These are phyloP conservation scores for Tribolium madens DNA, from an alignment of 1,140 invertebrate genomes.

Conservation along the genomic window DNA sequence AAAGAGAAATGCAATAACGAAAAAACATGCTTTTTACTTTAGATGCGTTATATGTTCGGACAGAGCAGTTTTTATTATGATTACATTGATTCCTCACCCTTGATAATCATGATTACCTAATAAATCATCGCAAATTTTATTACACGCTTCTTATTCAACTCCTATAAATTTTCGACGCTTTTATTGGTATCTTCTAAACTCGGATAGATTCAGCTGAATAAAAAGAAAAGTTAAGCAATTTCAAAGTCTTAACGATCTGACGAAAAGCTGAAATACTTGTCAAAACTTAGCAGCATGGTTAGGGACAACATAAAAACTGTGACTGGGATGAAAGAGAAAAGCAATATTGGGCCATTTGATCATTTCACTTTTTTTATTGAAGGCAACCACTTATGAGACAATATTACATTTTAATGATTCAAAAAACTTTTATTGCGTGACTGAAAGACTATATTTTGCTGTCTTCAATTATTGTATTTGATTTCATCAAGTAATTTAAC, in stretches of 20 bases:
- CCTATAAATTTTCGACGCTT: conserved; percentile 13
- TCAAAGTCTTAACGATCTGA: background rate
- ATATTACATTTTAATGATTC: background rate
- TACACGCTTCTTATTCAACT: conserved; percentile 12
- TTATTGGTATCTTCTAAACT: conserved; percentile 14
- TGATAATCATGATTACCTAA: conserved; percentile 17
- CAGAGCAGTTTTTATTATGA: conserved; percentile 23
- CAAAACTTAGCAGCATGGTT: background rate
- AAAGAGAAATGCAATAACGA: conserved; percentile 36
- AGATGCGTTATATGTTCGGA: conserved; percentile 3
- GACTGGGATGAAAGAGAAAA: background rate
- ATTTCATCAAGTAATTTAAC: too few species aligned
- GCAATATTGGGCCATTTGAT: background rate
- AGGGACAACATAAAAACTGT: background rate
- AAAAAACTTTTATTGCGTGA: background rate
- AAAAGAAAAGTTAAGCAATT: background rate
- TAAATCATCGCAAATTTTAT: conserved; percentile 36
- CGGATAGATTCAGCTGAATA: conserved; percentile 1
- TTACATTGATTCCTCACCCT: conserved; percentile 10
- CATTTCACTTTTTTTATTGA: background rate
- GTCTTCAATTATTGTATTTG: background rate
- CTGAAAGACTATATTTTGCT: background rate
- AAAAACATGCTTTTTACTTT: conserved; percentile 27
- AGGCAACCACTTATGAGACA: background rate
- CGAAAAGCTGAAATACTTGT: background rate